These are phyloP conservation scores for Eulemur rubriventer DNA, from an alignment of 2,797 vertebrate species.

Conservation along the genomic window DNA sequence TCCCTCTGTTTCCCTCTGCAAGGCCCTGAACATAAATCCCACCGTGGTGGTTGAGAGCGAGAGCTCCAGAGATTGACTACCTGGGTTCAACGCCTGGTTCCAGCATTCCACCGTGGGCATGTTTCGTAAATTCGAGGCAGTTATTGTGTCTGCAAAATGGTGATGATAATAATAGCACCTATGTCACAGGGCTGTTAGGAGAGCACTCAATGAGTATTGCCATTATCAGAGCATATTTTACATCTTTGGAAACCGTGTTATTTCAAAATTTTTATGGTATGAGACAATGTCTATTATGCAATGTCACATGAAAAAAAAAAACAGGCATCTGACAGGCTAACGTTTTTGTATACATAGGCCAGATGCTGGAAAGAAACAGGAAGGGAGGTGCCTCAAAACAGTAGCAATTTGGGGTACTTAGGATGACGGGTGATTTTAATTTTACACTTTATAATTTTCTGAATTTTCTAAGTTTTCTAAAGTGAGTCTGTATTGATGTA, in stretches of 20 bases:
- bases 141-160: neutral
- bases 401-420: neutral
- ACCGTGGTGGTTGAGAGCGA: fast-evolving
- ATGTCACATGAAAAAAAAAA: neutral
- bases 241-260: neutral
- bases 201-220: fast-evolving
- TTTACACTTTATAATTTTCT: neutral
- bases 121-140: neutral
- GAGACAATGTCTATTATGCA: neutral
- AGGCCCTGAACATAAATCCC: neutral
- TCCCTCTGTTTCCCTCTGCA: too few species aligned
- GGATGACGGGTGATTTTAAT: neutral
- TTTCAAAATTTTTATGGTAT: neutral
- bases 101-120: fast-evolving
- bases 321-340: neutral
- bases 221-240: neutral
- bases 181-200: fast-evolving
- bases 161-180: fast-evolving
- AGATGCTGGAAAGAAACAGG: neutral
- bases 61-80: neutral
- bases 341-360: neutral
- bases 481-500: neutral
- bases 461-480: neutral
- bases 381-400: neutral
- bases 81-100: too few species aligned